Percentiles rank a stretch among this genome's conserved stretches.
These are phyloP conservation scores for Crotalus viridis DNA, from an alignment of 2,113 vertebrate genomes.

Conservation along the genomic window DNA sequence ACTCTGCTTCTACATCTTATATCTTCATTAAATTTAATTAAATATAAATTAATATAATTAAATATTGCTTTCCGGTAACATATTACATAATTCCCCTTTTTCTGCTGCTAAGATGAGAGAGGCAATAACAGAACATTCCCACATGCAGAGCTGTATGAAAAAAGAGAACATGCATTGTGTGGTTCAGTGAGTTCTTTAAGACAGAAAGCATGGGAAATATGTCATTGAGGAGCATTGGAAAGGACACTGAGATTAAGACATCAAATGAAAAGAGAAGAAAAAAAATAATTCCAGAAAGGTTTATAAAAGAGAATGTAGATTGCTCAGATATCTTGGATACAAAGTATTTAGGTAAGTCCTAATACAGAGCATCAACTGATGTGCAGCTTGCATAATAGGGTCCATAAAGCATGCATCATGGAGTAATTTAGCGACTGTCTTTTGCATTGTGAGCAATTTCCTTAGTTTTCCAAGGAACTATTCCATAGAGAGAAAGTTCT, in stretches of 20 bases:
- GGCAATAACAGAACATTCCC: not conserved
- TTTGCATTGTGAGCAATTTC: not conserved
- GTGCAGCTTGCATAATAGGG: not conserved
- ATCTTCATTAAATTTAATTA: not conserved
- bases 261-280: not conserved
- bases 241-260: not conserved
- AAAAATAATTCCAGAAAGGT: not conserved
- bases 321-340: not conserved
- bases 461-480: not conserved
- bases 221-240: not conserved
- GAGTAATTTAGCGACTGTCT: not conserved
- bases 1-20: conserved; percentile 2
- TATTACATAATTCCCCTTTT: not conserved
- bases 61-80: not conserved
- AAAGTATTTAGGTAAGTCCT: not conserved
- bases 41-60: not conserved
- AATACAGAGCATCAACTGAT: not conserved
- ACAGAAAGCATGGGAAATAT: conserved; percentile 15
- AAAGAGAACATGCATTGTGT: not conserved
- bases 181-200: not conserved
- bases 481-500: not conserved
- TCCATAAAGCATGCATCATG: not conserved
- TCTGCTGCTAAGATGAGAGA: not conserved
- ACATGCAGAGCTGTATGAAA: not conserved
- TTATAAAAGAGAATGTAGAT: not conserved